Conservation (phyloP, 2,797 vertebrate species). For the Phoxinus dragarum region DNA sequence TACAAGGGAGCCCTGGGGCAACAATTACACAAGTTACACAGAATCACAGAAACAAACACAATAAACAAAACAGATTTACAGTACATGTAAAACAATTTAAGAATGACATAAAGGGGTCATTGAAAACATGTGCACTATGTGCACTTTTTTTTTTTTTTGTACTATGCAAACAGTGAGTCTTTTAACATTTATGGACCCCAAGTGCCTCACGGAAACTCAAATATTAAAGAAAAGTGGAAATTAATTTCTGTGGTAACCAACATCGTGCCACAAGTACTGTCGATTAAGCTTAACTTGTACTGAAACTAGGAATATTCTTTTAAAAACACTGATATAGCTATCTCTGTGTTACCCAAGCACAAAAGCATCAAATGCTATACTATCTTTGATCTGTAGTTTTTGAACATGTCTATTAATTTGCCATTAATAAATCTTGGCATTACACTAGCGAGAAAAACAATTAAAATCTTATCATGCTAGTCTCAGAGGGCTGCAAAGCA, state of each 20-base stretch:
- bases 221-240: background rate
- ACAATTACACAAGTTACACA: too few species aligned
- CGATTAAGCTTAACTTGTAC: background rate
- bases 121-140: too few species aligned
- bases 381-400: conserved; percentile 51
- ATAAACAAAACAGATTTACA: too few species aligned
- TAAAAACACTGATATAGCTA: background rate
- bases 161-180: background rate
- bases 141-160: background rate
- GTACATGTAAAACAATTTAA: too few species aligned
- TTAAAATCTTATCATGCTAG: conserved; percentile 49
- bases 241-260: background rate
- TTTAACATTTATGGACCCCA: background rate
- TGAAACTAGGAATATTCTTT: conserved; percentile 2
- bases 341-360: conserved; percentile 2
- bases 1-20: too few species aligned
- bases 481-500: conserved; percentile 41
- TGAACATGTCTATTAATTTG: conserved; percentile 56
- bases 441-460: conserved; percentile 46
- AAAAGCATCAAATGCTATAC: conserved; percentile 14
- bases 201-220: background rate
- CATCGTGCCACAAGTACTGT: background rate
- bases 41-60: too few species aligned
- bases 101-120: too few species aligned
- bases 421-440: conserved; percentile 54